Base-by-base conservation (phyloP, 2,797 vertebrate genomes). In the Acanthurus lineatus region DNA sequence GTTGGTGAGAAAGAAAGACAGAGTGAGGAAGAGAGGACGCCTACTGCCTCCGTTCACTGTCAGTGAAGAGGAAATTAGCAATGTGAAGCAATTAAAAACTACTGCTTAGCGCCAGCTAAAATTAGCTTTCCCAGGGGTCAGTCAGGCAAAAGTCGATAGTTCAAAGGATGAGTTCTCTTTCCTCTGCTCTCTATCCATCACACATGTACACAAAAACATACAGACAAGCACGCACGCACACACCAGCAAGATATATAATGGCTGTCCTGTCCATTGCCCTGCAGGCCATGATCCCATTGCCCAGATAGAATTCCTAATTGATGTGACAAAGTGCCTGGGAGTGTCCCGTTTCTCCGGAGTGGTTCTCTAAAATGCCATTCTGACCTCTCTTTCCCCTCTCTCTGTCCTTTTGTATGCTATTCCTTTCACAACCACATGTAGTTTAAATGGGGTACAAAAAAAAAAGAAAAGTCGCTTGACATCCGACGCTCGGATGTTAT, bases 231-330 rank as follows among this genome's bases (percentile, higher is more conserved):
- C 3, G 25, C 32, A 35, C 48, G 47, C 57, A 63, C 73, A 73
- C 76, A 69, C 17, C 45, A 71, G 56, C 44, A 84, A 84, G 84
- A 91, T 84, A 85, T 88, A 91, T 86, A 84, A 79, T 74, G 79
- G 82, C 79, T 82, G 85, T 90, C 88, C 88, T 82, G 83, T 79
- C 86, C 77, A 70, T 14, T 77, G 83, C 82, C 88, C 89, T 78
- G 80, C 83, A 87, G 91, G 89, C 89, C 82, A 32, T 32, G 85
- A 91, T 91, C 88, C 86, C 79, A 87, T 83, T 88, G 87, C 86
- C 87, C 86, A 76, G 90, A 94, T 93, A 92, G 90, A 89, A 91
- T 94, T 93, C 91, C 93, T 92, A 92, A 94, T 94, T 93, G 93
- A 94, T 91, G 89, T 92, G 92, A 93, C 93, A 92, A 94, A 94